Evolutionary conservation across 2,888 invertebrate genomes (phyloP), one percentile per base, ranked within the genome.

Genomic region (Diadegma fenestrale): DNA sequence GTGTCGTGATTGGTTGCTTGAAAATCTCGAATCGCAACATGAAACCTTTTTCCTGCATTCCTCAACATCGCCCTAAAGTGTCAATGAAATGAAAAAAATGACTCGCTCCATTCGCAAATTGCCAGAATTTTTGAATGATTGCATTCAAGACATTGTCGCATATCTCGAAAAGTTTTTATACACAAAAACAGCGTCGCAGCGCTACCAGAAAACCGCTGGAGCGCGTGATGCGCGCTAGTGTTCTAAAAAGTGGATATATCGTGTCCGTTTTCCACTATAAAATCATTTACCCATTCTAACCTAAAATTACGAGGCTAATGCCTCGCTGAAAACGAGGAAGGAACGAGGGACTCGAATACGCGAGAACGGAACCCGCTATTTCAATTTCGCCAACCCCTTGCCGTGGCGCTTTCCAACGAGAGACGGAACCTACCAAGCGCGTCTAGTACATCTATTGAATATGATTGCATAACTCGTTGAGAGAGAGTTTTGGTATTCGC

Each of bases 381-480:
- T 37, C 48, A 48, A 22, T 76, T 8, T 48, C 51, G 2, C 37
- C 17, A 26, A 6, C 17, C 14, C 26, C 51, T 48, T 5, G 12
- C 33, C 8, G 33, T 45, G 22, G 48, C 58, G 5, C 45, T 33
- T 30, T 7, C 6, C 7, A 19, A 30, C 61, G 30, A 58, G 26
- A 14, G 14, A 76, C n/a, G 63, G 33, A 30, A 10, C 30, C 4
- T 48, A 12, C 12, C 30, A 14, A 30, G 48, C 64, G 48, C 33
- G 12, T 30, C 48, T 51, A 14, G 19, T 3, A 51, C 45, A 63
- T 48, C 43, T 75, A 63, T 30, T 33, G 26, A 30, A 76, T 48
- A 48, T 37, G 19, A 76, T 76, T 76, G 45, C 22, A 76, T 76
- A 76, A 76, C 64, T 64, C 48, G 33, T 22, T 12, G 37, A 37